Evolutionary conservation across 2,888 invertebrate genomes (phyloP).

Genomic region (Cantharis flavilabris): DNA sequence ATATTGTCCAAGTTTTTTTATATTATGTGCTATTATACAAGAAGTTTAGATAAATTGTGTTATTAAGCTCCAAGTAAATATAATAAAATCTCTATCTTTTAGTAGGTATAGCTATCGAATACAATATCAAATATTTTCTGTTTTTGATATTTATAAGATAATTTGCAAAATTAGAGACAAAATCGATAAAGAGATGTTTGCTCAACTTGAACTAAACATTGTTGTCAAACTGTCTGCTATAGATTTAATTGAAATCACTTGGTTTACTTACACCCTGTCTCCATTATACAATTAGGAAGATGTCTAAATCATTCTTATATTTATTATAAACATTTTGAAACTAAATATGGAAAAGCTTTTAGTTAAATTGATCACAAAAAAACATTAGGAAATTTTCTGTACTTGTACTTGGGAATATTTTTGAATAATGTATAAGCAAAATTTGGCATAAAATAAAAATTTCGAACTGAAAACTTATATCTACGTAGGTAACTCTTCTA

Average conservation of each 20-base stretch:
- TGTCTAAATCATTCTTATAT: neutral
- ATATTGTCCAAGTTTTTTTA: neutral
- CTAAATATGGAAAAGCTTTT: neutral
- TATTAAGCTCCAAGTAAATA: neutral
- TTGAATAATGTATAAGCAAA: neutral
- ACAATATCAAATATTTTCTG: neutral
- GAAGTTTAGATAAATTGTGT: neutral
- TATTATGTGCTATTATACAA: too few species aligned
- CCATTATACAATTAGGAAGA: neutral
- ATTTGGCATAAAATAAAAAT: neutral
- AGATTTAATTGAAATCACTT: slow-evolving; percentile 14
- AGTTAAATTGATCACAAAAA: neutral
- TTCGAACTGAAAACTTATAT: neutral
- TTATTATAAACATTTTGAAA: neutral
- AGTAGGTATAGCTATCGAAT: neutral
- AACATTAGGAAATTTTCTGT: neutral
- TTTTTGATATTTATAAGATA: neutral
- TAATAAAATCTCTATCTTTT: neutral
- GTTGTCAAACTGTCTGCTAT: slow-evolving; percentile 15
- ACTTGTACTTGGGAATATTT: neutral
- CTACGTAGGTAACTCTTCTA: neutral
- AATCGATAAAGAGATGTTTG: slow-evolving; percentile 14
- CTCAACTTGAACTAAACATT: slow-evolving; percentile 2
- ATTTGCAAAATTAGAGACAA: neutral
- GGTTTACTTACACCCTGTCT: neutral